These are phyloP conservation scores for Drosophila rellima DNA, from an alignment of 2,888 invertebrate species.

Conservation along the genomic window DNA sequence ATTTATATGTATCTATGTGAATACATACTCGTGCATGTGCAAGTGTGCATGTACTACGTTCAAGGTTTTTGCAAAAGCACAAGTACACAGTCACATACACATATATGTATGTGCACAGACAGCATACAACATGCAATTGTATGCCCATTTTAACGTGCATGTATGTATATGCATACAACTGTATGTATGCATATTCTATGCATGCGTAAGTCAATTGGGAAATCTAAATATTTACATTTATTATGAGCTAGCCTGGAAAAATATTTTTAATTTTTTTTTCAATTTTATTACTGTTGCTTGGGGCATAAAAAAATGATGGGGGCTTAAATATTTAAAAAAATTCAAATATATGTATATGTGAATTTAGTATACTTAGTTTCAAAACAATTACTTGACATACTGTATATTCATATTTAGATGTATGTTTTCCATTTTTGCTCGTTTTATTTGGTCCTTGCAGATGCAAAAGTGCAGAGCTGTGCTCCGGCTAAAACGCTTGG, in stretches of 20 bases:
- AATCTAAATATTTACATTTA: background rate
- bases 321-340: too few species aligned
- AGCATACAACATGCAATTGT: background rate
- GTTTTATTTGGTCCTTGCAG: conserved; percentile 10
- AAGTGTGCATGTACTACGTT: conserved; percentile 39
- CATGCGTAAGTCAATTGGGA: background rate
- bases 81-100: conserved; percentile 17
- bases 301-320: too few species aligned
- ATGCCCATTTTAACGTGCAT: background rate
- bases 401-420: too few species aligned
- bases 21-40: conserved; percentile 7
- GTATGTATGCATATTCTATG: background rate
- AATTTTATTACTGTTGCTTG: too few species aligned
- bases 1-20: conserved; percentile 6
- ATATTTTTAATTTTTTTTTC: too few species aligned
- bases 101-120: conserved; percentile 1
- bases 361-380: background rate
- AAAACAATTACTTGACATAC: background rate
- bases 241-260: background rate
- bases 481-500: conserved; percentile 31
- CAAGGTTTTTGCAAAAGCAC: conserved; percentile 52
- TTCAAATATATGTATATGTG: too few species aligned
- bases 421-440: background rate
- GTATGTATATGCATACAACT: conserved; percentile 1
- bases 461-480: conserved; percentile 34